Conservation (phyloP, 2,888 invertebrate species). For the Plemyria rubiginata region DNA sequence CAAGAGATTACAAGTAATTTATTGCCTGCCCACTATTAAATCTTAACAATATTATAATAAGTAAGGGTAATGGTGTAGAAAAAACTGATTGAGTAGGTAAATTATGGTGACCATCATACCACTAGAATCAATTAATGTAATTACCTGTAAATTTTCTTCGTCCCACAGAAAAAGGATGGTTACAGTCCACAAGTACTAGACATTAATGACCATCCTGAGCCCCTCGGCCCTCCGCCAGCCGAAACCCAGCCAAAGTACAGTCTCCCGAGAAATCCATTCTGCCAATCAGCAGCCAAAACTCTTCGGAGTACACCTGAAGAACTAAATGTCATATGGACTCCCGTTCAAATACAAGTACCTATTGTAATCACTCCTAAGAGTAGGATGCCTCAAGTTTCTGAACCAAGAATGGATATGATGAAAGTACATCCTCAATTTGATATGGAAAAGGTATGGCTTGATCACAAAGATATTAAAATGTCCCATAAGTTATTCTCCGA, state of each 20-base stretch:
- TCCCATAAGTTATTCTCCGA: too few relatives aligned
- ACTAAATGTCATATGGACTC: slow-evolving; percentile 47
- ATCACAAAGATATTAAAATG: too few relatives aligned
- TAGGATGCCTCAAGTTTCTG: not conserved
- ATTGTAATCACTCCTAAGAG: slow-evolving; percentile 22
- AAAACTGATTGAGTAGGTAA: too few relatives aligned
- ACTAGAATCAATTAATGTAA: too few relatives aligned
- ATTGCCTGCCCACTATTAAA: too few relatives aligned
- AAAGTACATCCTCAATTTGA: not conserved
- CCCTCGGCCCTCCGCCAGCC: slow-evolving; percentile 45
- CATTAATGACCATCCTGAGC: slow-evolving; percentile 48
- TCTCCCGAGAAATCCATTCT: slow-evolving; percentile 39
- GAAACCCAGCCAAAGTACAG: not conserved
- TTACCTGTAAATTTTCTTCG: not conserved
- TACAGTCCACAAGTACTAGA: slow-evolving; percentile 5
- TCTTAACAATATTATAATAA: too few relatives aligned
- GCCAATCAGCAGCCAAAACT: slow-evolving; percentile 48
- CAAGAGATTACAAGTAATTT: too few relatives aligned
- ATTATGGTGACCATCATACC: too few relatives aligned
- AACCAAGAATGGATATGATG: not conserved
- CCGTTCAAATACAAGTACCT: slow-evolving; percentile 44
- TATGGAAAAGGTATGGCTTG: not conserved
- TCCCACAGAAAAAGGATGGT: slow-evolving; percentile 19
- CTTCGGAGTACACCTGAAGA: slow-evolving; percentile 30
- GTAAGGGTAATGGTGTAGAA: too few relatives aligned